A percentile compares a stretch with the other conserved stretches of the same genome.
phyloP scores from a whole-genome alignment of 2,113 vertebrate species.

The Anas platyrhynchos region DNA sequence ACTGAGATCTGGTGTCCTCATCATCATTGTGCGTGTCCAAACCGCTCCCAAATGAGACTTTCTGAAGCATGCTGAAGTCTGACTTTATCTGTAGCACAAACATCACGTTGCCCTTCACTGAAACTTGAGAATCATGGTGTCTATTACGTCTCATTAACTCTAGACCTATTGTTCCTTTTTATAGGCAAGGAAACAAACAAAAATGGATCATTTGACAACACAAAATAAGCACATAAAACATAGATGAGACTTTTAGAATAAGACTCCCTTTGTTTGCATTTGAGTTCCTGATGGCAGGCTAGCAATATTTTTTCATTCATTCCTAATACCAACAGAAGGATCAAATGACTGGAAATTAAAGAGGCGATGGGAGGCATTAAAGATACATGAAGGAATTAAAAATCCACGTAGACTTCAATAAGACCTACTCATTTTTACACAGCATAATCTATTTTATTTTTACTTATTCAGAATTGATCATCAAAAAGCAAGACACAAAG shows the following conservation, averaged over 20 bases:
- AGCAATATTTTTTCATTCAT: slow-evolving; percentile 63
- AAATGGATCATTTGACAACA: slow-evolving; percentile 59
- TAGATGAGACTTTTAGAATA: slow-evolving; percentile 48
- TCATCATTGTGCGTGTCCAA: background rate
- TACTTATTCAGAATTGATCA: background rate
- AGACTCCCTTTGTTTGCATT: slow-evolving; percentile 61
- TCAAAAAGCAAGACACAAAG: background rate
- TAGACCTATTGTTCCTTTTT: slow-evolving; percentile 58
- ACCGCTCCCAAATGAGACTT: background rate
- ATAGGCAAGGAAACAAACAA: slow-evolving; percentile 47
- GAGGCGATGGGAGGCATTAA: slow-evolving; percentile 76
- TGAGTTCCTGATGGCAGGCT: slow-evolving; percentile 57
- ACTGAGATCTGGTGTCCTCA: background rate
- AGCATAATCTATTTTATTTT: background rate
- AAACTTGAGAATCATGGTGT: slow-evolving; percentile 72
- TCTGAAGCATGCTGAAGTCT: background rate
- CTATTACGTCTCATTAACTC: slow-evolving; percentile 72
- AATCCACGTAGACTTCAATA: slow-evolving; percentile 55
- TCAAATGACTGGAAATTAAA: slow-evolving; percentile 78
- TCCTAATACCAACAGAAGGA: slow-evolving; percentile 62
- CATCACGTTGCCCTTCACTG: slow-evolving; percentile 22
- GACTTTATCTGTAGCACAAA: slow-evolving; percentile 10
- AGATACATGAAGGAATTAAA: slow-evolving; percentile 74
- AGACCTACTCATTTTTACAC: slow-evolving; percentile 22
- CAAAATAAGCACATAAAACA: slow-evolving; percentile 54